Percentiles rank a stretch among this genome's conserved stretches.
Evolutionary conservation across 2,797 vertebrate genomes (phyloP).

Genomic region (Austrolebias charrua): DNA sequence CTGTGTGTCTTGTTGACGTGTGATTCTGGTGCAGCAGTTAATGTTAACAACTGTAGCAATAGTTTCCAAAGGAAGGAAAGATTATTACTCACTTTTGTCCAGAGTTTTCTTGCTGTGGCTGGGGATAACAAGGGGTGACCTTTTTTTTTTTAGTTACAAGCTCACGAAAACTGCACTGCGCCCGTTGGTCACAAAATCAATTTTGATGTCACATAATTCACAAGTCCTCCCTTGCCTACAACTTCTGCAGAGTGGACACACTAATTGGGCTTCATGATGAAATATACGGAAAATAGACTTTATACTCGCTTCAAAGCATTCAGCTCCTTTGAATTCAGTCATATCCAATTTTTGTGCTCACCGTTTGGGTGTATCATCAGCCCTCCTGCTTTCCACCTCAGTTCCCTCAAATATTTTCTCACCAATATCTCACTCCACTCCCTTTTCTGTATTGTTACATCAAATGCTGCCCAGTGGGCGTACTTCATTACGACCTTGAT

Average conservation of each 20-base stretch:
- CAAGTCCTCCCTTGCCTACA: slow-evolving; percentile 15
- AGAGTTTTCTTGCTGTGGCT: slow-evolving; percentile 20
- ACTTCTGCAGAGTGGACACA: slow-evolving; percentile 25
- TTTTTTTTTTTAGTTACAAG: slow-evolving; percentile 47
- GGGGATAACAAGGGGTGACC: slow-evolving; percentile 44
- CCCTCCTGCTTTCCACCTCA: slow-evolving; percentile 21
- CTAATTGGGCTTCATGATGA: slow-evolving; percentile 47
- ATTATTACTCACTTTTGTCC: slow-evolving; percentile 23
- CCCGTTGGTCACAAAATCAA: slow-evolving; percentile 29
- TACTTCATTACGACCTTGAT: slow-evolving; percentile 50
- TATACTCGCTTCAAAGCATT: slow-evolving; percentile 1
- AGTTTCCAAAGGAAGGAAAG: slow-evolving; percentile 16
- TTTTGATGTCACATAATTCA: slow-evolving; percentile 31
- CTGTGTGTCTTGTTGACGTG: slow-evolving; percentile 2
- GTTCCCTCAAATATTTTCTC: slow-evolving; percentile 28
- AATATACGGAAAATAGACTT: slow-evolving; percentile 34
- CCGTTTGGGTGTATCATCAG: slow-evolving; percentile 17
- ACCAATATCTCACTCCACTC: slow-evolving; percentile 29
- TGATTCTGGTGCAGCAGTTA: slow-evolving; percentile 14
- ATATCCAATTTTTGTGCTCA: slow-evolving; percentile 29
- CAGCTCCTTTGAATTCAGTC: slow-evolving; percentile 33
- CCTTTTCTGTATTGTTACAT: slow-evolving; percentile 25
- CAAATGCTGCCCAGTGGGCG: slow-evolving; percentile 39
- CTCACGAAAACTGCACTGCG: slow-evolving; percentile 40
- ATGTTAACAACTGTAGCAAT: slow-evolving; percentile 17